Percentiles rank a stretch among this genome's conserved stretches.
Evolutionary conservation across 2,888 invertebrate species (phyloP).

Genomic region (Oligia fasciuncula): DNA sequence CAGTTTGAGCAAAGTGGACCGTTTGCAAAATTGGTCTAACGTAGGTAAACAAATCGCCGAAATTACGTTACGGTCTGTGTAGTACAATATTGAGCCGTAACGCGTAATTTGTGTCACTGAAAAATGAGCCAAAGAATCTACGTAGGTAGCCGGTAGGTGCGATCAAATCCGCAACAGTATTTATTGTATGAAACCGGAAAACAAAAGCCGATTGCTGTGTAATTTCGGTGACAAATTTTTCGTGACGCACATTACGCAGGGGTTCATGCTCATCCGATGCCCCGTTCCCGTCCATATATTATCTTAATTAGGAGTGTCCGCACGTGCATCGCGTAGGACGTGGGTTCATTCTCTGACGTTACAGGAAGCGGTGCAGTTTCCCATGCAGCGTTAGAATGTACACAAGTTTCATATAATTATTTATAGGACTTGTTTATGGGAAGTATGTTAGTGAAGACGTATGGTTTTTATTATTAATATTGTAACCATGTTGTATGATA

Average conservation of each 20-base stretch:
- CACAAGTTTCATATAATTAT: conserved; percentile 46
- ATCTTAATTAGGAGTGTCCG: conserved; percentile 55
- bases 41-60: background rate
- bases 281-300: conserved; percentile 31
- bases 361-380: conserved; percentile 77
- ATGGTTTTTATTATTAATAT: conserved; percentile 11
- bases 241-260: conserved; percentile 10
- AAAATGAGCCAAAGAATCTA: background rate
- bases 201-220: background rate
- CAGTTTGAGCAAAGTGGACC: background rate
- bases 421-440: conserved; percentile 49
- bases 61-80: background rate
- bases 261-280: background rate
- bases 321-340: conserved; percentile 52
- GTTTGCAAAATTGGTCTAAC: background rate
- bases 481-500: conserved; percentile 11
- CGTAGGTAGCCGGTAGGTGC: background rate
- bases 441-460: conserved; percentile 40
- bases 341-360: conserved; percentile 68
- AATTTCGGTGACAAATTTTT: conserved; percentile 1
- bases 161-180: background rate
- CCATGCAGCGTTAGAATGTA: conserved; percentile 64
- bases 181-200: background rate
- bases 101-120: background rate
- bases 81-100: background rate